Percentiles rank a stretch among this genome's conserved stretches.
Conservation (phyloP, 2,797 vertebrate genomes). For the Peromyscus melanophrys region DNA sequence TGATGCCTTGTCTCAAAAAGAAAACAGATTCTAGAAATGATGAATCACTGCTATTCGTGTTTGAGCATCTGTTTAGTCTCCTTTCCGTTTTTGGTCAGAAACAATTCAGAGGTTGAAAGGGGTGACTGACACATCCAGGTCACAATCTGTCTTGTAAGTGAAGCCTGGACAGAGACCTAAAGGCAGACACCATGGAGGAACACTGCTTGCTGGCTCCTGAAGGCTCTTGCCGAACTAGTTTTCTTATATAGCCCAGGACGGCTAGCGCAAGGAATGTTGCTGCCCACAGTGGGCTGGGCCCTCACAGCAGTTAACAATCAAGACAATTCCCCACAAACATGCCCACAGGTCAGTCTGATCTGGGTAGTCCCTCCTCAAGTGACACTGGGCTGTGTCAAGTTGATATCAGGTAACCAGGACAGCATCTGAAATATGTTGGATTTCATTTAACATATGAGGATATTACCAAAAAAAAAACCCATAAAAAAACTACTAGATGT, state of each 20-base stretch:
- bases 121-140: background rate
- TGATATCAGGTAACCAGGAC: background rate
- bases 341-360: background rate
- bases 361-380: background rate
- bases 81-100: background rate
- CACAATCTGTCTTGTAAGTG: too few relatives aligned
- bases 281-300: background rate
- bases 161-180: background rate
- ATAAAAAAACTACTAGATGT: background rate
- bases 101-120: background rate
- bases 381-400: background rate
- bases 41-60: background rate
- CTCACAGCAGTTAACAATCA: background rate
- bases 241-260: background rate
- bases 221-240: background rate
- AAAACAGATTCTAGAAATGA: background rate
- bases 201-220: too few relatives aligned
- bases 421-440: constrained; percentile 57
- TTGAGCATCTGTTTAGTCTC: background rate
- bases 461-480: constrained; percentile 11
- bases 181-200: background rate
- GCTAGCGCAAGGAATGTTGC: background rate
- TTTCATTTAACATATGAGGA: constrained; percentile 51
- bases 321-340: background rate
- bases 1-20: background rate